Base-by-base conservation (phyloP, 2,888 invertebrate species). In the Malachius bipustulatus region DNA sequence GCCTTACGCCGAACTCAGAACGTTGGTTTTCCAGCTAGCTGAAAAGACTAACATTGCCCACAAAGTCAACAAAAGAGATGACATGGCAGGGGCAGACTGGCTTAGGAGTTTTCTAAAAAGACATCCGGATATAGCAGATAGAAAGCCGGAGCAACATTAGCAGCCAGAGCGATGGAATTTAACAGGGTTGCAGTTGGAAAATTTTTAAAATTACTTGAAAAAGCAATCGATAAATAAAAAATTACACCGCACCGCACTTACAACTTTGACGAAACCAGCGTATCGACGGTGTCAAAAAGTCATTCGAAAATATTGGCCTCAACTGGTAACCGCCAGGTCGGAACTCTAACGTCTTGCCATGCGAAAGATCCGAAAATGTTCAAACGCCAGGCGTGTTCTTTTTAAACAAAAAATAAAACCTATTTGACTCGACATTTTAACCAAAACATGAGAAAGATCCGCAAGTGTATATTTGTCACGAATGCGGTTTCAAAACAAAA, bases 101-200 rank as follows among this genome's bases (percentile, higher is more conserved):
- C 24, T 19, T 8, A 28, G 28, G 4, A 67, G 67, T 43, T 70
- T 69, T 51, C 50, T 69, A 13, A 67, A 67, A 39, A 51, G 67
- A 37, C 67, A 68, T 36, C 33, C 35, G 14, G 30, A 42, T 10
- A 15, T 42, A n/a, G 32, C 35, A 11, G 16, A 37, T 15, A 16
- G 41, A 19, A 36, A 15, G n/a, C 38, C 44, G 40, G 40, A 36
- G 38, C 37, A 9, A 40, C 42, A 10, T 49, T 52, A 50, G 48
- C 50, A 51, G 53, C 53, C 53, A 58, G 56, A 57, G 58, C 57
- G 51, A 55, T 52, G 57, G 58, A 57, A 55, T 59, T 60, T 50
- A 43, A 45, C 30, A 36, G 27, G 32, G 26, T 35, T 16, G 40
- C 37, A 8, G 39, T 39, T 11, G 11, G n/a, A 27, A 14, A 29